Percentiles rank a stretch among this genome's conserved stretches.
Evolutionary conservation across 2,797 vertebrate species (phyloP).

Genomic region (Lagocephalus sceleratus): DNA sequence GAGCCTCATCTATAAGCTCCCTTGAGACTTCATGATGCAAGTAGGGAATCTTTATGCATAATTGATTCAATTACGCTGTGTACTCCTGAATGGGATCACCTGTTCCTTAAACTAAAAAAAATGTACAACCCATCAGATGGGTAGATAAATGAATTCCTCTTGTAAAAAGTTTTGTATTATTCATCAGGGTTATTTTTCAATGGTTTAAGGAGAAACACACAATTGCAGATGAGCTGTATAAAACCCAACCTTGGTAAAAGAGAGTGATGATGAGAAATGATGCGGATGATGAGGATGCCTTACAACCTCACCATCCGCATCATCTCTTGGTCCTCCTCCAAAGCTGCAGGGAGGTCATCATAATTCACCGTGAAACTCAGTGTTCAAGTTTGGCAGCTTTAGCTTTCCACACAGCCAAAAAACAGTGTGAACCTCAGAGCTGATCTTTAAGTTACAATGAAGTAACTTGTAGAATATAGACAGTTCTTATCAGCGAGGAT

Average conservation of each 20-base stretch:
- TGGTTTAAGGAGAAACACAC: conserved; percentile 16
- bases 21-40: conserved; percentile 14
- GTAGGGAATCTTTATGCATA: conserved; percentile 37
- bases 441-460: conserved; percentile 13
- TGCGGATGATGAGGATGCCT: conserved; percentile 46
- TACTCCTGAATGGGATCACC: conserved; percentile 33
- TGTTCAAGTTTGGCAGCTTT: conserved; percentile 22
- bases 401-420: conserved; percentile 9
- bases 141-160: not conserved
- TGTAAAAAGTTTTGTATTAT: conserved; percentile 11
- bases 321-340: conserved; percentile 24
- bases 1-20: conserved; percentile 9
- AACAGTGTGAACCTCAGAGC: conserved; percentile 7
- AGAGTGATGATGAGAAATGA: conserved; percentile 41
- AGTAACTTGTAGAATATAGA: conserved; percentile 5
- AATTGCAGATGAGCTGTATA: conserved; percentile 18
- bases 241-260: conserved; percentile 22
- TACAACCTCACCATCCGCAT: too few relatives aligned
- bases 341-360: conserved; percentile 36
- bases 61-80: conserved; percentile 40
- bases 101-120: conserved; percentile 38
- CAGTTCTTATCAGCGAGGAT: conserved; percentile 4
- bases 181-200: conserved; percentile 11
- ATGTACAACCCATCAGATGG: conserved; percentile 8
- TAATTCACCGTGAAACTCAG: conserved; percentile 29